Conservation (phyloP, 2,888 invertebrate genomes). For the Nomada flava region DNA sequence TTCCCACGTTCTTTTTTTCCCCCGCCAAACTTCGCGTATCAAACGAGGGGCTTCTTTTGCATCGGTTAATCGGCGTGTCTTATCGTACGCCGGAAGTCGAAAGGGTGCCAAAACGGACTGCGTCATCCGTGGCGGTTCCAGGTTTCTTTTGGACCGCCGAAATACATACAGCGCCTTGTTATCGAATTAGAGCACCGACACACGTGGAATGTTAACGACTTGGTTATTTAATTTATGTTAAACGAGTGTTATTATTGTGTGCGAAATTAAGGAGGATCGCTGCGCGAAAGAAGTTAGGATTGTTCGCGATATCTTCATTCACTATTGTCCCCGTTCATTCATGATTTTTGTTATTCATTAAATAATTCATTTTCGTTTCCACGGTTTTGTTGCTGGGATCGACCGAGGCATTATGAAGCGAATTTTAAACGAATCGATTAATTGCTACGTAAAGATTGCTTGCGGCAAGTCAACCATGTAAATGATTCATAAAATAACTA, state of each 20-base stretch:
- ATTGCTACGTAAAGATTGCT: no score
- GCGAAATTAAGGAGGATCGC: slow-evolving; percentile 1
- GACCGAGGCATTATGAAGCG: no score
- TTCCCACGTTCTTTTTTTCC: slow-evolving; percentile 50
- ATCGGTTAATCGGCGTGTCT: slow-evolving; percentile 36
- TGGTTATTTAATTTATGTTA: slow-evolving; percentile 17
- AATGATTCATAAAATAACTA: no score
- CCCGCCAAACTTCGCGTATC: slow-evolving; percentile 3
- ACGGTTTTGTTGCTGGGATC: no score
- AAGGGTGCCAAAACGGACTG: slow-evolving; percentile 43
- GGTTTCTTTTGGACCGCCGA: slow-evolving; percentile 10
- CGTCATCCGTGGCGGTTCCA: not conserved
- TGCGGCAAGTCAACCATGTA: no score
- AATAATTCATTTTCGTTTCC: no score
- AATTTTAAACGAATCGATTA: no score
- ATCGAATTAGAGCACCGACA: slow-evolving; percentile 7
- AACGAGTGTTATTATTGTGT: not conserved
- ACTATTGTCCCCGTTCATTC: no score
- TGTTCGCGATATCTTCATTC: no score
- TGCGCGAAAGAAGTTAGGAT: no score
- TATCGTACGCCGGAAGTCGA: slow-evolving; percentile 58
- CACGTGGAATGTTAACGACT: slow-evolving; percentile 30
- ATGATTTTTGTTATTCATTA: no score
- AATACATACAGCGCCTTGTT: slow-evolving; percentile 17
- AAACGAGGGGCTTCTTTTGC: slow-evolving; percentile 10